Evolutionary conservation across 2,113 vertebrate species (phyloP).

Genomic region (Salvelinus alpinus): DNA sequence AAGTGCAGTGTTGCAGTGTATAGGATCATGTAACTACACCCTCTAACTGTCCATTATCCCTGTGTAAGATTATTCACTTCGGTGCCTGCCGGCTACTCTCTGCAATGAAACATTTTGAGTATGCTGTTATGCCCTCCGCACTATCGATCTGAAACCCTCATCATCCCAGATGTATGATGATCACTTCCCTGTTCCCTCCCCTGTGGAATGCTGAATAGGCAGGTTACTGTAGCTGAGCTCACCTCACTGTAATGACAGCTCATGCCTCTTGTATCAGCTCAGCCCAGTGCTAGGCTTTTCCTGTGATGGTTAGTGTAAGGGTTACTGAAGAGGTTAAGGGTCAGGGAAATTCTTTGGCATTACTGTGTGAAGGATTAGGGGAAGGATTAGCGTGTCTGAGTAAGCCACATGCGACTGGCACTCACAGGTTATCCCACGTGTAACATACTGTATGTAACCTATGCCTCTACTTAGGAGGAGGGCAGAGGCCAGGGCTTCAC

Average conservation of each 20-base stretch:
- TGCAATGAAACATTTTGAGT: constrained; percentile 11
- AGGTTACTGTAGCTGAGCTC: constrained; percentile 4
- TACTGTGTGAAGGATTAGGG: too few species aligned
- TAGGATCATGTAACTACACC: background rate
- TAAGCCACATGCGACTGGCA: too few species aligned
- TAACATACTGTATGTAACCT: background rate
- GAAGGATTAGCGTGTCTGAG: too few species aligned
- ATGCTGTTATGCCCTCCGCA: constrained; percentile 37
- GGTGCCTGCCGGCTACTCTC: background rate
- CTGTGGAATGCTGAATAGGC: constrained; percentile 47
- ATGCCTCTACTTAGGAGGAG: constrained; percentile 82
- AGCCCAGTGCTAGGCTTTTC: too few species aligned
- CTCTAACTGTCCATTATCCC: background rate
- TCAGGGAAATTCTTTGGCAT: too few species aligned
- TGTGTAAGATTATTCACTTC: constrained; percentile 24
- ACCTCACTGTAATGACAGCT: constrained; percentile 37
- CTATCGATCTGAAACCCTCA: constrained; percentile 50
- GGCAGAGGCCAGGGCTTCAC: constrained; percentile 95
- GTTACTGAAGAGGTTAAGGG: too few species aligned
- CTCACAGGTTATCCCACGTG: background rate
- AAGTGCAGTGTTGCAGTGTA: background rate
- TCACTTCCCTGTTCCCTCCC: constrained; percentile 21
- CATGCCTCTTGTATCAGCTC: too few species aligned
- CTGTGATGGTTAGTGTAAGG: too few species aligned
- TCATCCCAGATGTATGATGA: constrained; percentile 24